A percentile compares a stretch with the other conserved stretches of the same genome.
phyloP scores from a whole-genome alignment of 1,140 invertebrate genomes.

The Aporrectodea caliginosa region DNA sequence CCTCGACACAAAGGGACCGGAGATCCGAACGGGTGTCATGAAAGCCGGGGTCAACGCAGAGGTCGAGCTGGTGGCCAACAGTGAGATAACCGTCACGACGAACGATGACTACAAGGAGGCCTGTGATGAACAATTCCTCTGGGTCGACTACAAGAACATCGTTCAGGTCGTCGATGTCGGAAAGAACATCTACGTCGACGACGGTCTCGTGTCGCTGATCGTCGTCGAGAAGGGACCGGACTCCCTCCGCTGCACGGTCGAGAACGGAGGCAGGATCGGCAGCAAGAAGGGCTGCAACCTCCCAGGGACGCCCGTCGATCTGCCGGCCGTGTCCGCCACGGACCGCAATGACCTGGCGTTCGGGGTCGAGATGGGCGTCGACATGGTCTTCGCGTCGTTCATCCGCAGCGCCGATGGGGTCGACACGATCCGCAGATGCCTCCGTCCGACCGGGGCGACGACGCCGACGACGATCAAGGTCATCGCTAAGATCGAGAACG shows the following conservation, averaged over 20 bases:
- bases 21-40: constrained; percentile 90
- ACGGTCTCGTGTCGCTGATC: constrained; percentile 92
- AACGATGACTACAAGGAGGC: constrained; percentile 69
- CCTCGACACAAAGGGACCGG: constrained; percentile 95
- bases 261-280: constrained; percentile 51
- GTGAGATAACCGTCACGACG: constrained; percentile 79
- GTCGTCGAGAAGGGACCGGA: constrained; percentile 64
- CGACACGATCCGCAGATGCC: constrained; percentile 77
- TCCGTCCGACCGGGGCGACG: constrained; percentile 86
- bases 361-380: constrained; percentile 80
- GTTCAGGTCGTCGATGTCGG: constrained; percentile 84
- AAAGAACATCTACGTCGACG: constrained; percentile 88
- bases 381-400: constrained; percentile 98
- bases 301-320: constrained; percentile 90
- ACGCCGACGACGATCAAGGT: constrained; percentile 91
- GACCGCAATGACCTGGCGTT: constrained; percentile 91
- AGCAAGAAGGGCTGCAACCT: too few species aligned
- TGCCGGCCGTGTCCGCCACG: constrained; percentile 97
- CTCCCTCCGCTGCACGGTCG: constrained; percentile 13
- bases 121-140: constrained; percentile 70
- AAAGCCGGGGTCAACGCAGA: too few species aligned
- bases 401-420: constrained; percentile 86
- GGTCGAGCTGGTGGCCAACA: constrained; percentile 77
- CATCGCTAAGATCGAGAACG: constrained; percentile 96
- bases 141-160: constrained; percentile 90